Percentiles rank a stretch among this genome's conserved stretches.
phyloP scores from a whole-genome alignment of 2,888 invertebrate genomes.

The Harpalus rubripes region DNA sequence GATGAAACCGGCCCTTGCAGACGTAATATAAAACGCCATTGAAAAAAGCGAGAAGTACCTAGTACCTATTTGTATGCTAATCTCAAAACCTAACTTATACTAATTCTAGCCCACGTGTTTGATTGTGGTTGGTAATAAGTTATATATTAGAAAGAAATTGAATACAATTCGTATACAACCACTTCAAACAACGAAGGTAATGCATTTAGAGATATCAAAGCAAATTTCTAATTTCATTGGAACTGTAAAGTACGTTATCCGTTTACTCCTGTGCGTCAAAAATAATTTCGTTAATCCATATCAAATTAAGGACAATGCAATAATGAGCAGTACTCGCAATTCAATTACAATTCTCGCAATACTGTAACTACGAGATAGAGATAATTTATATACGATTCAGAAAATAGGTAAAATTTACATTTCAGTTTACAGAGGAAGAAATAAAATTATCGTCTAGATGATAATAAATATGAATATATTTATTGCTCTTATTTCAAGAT shows the following conservation, averaged over 20 bases:
- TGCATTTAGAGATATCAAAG: constrained; percentile 47
- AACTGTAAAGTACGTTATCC: constrained; percentile 40
- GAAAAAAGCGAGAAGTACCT: too few relatives aligned
- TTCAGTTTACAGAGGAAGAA: too few relatives aligned
- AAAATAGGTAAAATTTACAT: too few relatives aligned
- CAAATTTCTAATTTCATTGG: constrained; percentile 57
- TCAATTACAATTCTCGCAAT: constrained; percentile 55
- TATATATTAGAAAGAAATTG: background rate
- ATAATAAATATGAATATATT: background rate
- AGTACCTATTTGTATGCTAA: background rate
- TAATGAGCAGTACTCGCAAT: constrained; percentile 51
- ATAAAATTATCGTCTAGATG: too few relatives aligned
- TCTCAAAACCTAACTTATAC: background rate
- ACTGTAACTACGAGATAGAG: constrained; percentile 3
- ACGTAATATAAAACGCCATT: too few relatives aligned
- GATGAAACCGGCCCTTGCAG: too few relatives aligned
- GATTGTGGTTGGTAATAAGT: background rate
- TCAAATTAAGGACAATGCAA: constrained; percentile 53
- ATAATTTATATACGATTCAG: background rate
- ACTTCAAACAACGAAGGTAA: constrained; percentile 21
- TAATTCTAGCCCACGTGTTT: background rate
- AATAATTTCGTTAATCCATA: constrained; percentile 59
- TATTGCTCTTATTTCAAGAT: background rate
- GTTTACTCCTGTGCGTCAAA: constrained; percentile 52
- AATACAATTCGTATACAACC: background rate